Percentiles rank a stretch among this genome's conserved stretches.
Evolutionary conservation across 2,888 invertebrate species (phyloP).

Genomic region (Dyspetes luteomarginatus): DNA sequence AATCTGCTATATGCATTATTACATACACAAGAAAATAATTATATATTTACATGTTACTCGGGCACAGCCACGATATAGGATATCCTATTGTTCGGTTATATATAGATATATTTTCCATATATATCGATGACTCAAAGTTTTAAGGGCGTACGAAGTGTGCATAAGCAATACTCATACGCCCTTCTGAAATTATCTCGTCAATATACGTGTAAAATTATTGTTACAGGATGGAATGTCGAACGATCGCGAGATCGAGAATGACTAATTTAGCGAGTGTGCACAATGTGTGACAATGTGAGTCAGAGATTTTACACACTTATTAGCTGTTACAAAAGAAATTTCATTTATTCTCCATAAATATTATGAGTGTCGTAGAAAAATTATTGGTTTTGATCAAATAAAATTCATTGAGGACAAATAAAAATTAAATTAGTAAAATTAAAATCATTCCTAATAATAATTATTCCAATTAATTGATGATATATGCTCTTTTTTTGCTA

Average conservation of each 20-base stretch:
- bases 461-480: too few relatives aligned
- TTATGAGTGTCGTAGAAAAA: too few relatives aligned
- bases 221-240: conserved; percentile 42
- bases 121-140: background rate
- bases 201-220: too few relatives aligned
- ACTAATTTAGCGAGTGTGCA: conserved; percentile 46
- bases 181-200: too few relatives aligned
- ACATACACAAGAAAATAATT: conserved; percentile 5
- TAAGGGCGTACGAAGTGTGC: too few relatives aligned
- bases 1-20: conserved; percentile 25
- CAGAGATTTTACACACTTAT: conserved; percentile 29
- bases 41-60: conserved; percentile 18
- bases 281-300: conserved; percentile 54
- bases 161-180: too few relatives aligned
- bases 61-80: conserved; percentile 28
- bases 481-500: too few relatives aligned
- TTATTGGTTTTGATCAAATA: too few relatives aligned
- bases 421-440: too few relatives aligned
- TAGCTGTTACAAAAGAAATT: background rate
- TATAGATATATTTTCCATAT: background rate
- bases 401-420: too few relatives aligned
- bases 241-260: conserved; percentile 42
- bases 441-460: too few relatives aligned
- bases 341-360: background rate
- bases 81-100: conserved; percentile 50